A percentile compares a stretch with the other conserved stretches of the same genome.
Conservation (phyloP, 2,797 vertebrate genomes). For the Paedocypris micromegethes region DNA sequence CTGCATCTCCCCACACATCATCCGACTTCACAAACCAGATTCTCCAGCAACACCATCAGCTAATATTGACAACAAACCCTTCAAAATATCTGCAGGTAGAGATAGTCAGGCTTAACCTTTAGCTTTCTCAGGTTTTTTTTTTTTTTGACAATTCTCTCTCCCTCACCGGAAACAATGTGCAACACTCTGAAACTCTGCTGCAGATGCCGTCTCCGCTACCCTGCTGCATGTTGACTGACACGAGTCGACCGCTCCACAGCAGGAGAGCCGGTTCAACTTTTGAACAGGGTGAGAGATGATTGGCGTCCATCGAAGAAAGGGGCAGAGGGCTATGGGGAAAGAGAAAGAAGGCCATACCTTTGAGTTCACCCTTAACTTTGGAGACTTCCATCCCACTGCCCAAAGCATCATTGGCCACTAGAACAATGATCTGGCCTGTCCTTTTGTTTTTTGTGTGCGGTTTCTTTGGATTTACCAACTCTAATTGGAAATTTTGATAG, state of each 20-base stretch:
- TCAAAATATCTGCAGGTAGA: slow-evolving; percentile 66
- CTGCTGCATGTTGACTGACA: slow-evolving; percentile 23
- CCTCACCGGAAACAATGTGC: slow-evolving; percentile 24
- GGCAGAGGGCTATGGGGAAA: slow-evolving; percentile 15
- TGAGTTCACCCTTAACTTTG: slow-evolving; percentile 16
- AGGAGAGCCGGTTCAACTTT: slow-evolving; percentile 20
- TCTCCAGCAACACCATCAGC: slow-evolving; percentile 62
- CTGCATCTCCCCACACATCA: slow-evolving; percentile 28
- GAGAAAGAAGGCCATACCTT: slow-evolving; percentile 34
- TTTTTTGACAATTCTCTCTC: slow-evolving; percentile 26
- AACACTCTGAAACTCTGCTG: slow-evolving; percentile 45
- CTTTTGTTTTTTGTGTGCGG: background rate
- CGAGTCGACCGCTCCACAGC: slow-evolving; percentile 42
- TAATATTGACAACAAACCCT: slow-evolving; percentile 57
- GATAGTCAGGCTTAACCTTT: slow-evolving; percentile 50
- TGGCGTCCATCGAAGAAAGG: slow-evolving; percentile 27
- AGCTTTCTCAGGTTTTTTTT: slow-evolving; percentile 40
- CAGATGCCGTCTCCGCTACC: slow-evolving; percentile 51
- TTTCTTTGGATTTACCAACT: no score
- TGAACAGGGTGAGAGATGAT: slow-evolving; percentile 20
- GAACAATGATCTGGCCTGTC: slow-evolving; percentile 1
- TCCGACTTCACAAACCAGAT: slow-evolving; percentile 21
- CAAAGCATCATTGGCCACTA: slow-evolving; percentile 1
- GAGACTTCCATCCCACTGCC: slow-evolving; percentile 26
- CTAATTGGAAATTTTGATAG: no score